A percentile compares a stretch with the other conserved stretches of the same genome.
phyloP scores from a whole-genome alignment of 2,797 vertebrate genomes.

The Centroberyx gerrardi region DNA sequence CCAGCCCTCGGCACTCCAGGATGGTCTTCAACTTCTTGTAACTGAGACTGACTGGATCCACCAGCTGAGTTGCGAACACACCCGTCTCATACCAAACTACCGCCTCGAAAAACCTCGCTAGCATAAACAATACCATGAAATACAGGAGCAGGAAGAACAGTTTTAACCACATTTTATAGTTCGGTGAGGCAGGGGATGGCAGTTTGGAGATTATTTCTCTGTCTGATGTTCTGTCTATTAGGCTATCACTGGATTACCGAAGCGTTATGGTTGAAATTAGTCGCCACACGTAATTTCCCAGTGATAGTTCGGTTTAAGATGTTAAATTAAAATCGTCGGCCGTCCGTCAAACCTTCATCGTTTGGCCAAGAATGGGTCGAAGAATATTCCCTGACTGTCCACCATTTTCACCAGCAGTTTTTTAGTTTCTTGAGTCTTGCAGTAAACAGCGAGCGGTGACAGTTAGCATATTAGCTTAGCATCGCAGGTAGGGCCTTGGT shows the following conservation, averaged over 20 bases:
- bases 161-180: constrained; percentile 93
- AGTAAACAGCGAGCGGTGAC: constrained; percentile 22
- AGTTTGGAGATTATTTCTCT: neutral
- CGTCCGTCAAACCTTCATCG: neutral
- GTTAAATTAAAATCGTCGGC: neutral
- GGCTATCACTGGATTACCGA: neutral
- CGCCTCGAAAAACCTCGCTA: constrained; percentile 95
- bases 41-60: constrained; percentile 95
- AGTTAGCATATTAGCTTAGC: constrained; percentile 64
- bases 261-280: neutral
- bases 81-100: constrained; percentile 97
- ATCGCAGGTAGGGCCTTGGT: constrained; percentile 47
- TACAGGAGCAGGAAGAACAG: constrained; percentile 95
- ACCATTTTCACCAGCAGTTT: constrained; percentile 30
- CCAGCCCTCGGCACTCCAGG: constrained; percentile 94
- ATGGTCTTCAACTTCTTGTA: constrained; percentile 95
- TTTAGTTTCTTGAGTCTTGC: neutral
- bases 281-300: neutral
- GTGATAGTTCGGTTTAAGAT: too few relatives aligned
- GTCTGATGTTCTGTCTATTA: neutral
- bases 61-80: constrained; percentile 94
- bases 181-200: constrained; percentile 5
- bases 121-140: constrained; percentile 91
- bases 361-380: neutral
- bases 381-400: neutral